phyloP scores from a whole-genome alignment of 2,888 invertebrate species.

The Druceiella hillmani region DNA sequence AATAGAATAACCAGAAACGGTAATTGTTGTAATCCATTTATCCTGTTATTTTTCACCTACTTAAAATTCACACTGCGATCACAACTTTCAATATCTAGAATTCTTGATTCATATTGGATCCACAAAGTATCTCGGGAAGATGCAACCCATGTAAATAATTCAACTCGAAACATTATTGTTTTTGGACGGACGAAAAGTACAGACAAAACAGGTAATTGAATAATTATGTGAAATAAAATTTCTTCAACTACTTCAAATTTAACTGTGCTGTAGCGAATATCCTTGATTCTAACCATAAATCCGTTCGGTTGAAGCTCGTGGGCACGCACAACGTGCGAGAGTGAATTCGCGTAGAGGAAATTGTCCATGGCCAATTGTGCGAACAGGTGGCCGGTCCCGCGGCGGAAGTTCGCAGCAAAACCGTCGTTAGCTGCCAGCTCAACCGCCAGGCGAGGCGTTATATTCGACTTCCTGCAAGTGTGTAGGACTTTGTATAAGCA shows the following conservation, averaged over 20 bases:
- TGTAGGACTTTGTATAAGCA: constrained; percentile 2
- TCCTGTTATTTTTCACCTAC: too few relatives aligned
- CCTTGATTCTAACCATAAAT: constrained; percentile 57
- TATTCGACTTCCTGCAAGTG: constrained; percentile 34
- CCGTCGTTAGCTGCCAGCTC: constrained; percentile 57
- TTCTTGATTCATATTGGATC: too few relatives aligned
- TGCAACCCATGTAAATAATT: too few relatives aligned
- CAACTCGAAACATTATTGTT: too few relatives aligned
- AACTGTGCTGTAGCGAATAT: constrained; percentile 1
- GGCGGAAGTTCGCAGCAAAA: constrained; percentile 59
- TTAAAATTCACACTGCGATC: too few relatives aligned
- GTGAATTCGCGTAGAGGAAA: constrained; percentile 59
- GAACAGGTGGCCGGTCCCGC: constrained; percentile 71
- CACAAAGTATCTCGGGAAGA: too few relatives aligned
- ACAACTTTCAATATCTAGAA: too few relatives aligned
- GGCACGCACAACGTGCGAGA: constrained; percentile 67
- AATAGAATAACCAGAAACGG: too few relatives aligned
- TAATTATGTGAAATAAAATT: too few relatives aligned
- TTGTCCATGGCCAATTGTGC: constrained; percentile 60
- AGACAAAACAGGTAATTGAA: too few relatives aligned
- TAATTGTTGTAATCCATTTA: too few relatives aligned
- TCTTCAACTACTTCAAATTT: background rate
- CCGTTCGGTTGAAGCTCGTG: constrained; percentile 69
- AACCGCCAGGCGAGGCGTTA: constrained; percentile 43
- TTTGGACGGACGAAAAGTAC: too few relatives aligned